Conservation (phyloP, 1,140 invertebrate genomes). For the Lordiphosa collinella region DNA sequence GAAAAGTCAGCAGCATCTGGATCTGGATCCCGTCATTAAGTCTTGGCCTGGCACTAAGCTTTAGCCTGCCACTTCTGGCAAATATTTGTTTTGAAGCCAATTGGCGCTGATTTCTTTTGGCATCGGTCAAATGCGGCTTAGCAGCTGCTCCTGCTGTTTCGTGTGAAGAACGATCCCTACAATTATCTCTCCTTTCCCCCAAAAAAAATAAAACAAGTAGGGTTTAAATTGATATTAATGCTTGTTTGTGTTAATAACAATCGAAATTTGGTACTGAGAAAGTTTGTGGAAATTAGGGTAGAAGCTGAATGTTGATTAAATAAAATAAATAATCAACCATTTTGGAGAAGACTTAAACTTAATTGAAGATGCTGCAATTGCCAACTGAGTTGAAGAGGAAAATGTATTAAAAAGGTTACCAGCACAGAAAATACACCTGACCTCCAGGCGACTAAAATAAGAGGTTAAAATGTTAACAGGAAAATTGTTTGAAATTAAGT, state of each 20-base stretch:
- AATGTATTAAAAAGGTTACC: too few species aligned
- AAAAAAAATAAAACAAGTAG: conserved; percentile 33
- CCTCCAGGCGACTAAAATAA: too few species aligned
- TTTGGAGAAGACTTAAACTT: background rate
- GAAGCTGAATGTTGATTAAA: conserved; percentile 1
- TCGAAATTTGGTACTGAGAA: conserved; percentile 14
- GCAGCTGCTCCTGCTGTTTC: conserved; percentile 42
- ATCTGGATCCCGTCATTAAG: conserved; percentile 68
- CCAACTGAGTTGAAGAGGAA: too few species aligned
- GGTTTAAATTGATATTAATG: conserved; percentile 67
- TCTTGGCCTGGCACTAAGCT: conserved; percentile 29
- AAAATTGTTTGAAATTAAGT: too few species aligned
- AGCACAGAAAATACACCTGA: too few species aligned
- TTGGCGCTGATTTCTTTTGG: conserved; percentile 70
- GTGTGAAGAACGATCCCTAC: conserved; percentile 12
- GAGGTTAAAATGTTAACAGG: too few species aligned
- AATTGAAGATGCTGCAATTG: background rate
- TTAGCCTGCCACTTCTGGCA: conserved; percentile 60
- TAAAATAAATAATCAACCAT: background rate
- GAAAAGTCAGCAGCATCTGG: conserved; percentile 47
- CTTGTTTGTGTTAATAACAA: conserved; percentile 74
- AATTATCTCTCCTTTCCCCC: conserved; percentile 41
- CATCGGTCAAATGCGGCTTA: conserved; percentile 29
- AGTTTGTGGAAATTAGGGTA: background rate
- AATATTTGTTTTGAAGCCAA: conserved; percentile 77